Percentiles rank a stretch among this genome's conserved stretches.
Evolutionary conservation across 2,888 invertebrate genomes (phyloP).

Genomic region (Cabera pusaria): DNA sequence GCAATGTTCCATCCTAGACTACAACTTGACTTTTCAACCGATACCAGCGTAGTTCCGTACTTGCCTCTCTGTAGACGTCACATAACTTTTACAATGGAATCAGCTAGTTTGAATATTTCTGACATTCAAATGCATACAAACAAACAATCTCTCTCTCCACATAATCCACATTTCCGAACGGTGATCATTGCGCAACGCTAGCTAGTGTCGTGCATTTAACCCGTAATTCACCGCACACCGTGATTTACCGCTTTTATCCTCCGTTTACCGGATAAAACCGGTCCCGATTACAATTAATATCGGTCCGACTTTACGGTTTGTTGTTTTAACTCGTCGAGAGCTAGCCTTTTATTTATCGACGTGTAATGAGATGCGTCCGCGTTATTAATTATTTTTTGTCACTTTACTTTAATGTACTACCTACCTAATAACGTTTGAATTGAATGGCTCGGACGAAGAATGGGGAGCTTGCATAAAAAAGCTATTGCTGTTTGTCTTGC

Average conservation of each 20-base stretch:
- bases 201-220: constrained; percentile 24
- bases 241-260: constrained; percentile 32
- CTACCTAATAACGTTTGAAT: too few relatives aligned
- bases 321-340: constrained; percentile 35
- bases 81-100: too few relatives aligned
- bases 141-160: not conserved
- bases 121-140: too few relatives aligned
- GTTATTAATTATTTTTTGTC: constrained; percentile 31
- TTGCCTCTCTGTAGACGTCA: too few relatives aligned
- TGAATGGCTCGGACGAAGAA: too few relatives aligned
- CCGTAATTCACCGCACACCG: constrained; percentile 31
- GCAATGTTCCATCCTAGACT: too few relatives aligned
- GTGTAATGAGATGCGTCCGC: constrained; percentile 39
- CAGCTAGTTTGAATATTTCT: too few relatives aligned
- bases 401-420: too few relatives aligned
- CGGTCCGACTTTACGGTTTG: constrained; percentile 39
- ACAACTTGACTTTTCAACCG: too few relatives aligned
- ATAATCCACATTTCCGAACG: constrained; percentile 15
- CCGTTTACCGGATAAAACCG: constrained; percentile 30
- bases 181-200: constrained; percentile 22
- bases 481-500: too few relatives aligned
- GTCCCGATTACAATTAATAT: constrained; percentile 29
- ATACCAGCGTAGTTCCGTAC: too few relatives aligned
- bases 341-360: constrained; percentile 46
- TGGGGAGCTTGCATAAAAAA: too few relatives aligned